Evolutionary conservation across 2,797 vertebrate genomes (phyloP), one percentile per base, ranked within the genome.

Genomic region (Malurus splendens): DNA sequence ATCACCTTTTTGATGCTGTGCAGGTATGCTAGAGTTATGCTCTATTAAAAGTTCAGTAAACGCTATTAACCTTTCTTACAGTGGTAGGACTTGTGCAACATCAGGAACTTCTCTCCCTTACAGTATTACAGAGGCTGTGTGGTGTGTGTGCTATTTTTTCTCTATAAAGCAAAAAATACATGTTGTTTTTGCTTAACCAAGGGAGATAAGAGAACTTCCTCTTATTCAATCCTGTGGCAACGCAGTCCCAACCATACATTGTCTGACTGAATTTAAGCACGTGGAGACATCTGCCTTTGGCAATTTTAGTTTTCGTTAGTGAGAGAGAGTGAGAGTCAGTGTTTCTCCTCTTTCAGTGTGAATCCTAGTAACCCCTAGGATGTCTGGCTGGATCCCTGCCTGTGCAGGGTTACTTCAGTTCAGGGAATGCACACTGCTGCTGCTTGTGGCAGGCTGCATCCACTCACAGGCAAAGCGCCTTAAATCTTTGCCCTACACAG

Each of bases 341-440:
- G 70, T 95, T 97, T 87, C 93, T 96, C 25, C 71, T 96, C 71
- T 89, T 82, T 71, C 66, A 66, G 19, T 32, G 15, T 94, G 96
- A 96, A 96, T 96, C 91, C 89, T 81, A 94, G 94, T 96, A 96
- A 97, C 96, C 95, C 57, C 45, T 61, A 60, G 75, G 91, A 83
- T 7, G 94, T 96, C 95, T 96, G 96, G 71, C 90, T 97, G 96
- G 96, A 76, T 91, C 89, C 27, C 73, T 93, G 94, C 96, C 95
- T 90, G 77, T 6, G 1, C 71, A 51, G 90, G 88, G 96, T 97
- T 89, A 97, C 95, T 97, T 28, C 59, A 59, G 96, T 96, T 95
- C 93, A 89, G 76, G 33, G 41, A 90, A 19, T 25, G 82, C 33
- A 36, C 7, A 18, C 57, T 87, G 80, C 80, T 14, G 41, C 77